Percentiles rank a stretch among this genome's conserved stretches.
phyloP scores from a whole-genome alignment of 2,797 vertebrate genomes.

The Scarus forsteni region DNA sequence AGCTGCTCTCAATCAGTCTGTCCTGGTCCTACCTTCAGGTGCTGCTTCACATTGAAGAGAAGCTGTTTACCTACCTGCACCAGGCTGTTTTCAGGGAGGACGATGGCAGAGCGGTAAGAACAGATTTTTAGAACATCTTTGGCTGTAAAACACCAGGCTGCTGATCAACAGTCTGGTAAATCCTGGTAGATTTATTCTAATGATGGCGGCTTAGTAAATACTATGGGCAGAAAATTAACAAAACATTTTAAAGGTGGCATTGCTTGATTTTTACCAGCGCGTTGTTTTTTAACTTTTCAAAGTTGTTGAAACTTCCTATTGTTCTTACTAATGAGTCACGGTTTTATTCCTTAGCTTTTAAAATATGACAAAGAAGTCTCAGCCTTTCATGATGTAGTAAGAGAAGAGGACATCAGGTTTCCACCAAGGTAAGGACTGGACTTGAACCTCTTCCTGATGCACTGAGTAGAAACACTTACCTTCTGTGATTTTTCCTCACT shows the following conservation, averaged over 20 bases:
- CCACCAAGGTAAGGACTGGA: slow-evolving; percentile 83
- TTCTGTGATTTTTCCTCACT: not conserved
- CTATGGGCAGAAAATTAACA: not conserved
- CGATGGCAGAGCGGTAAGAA: slow-evolving; percentile 82
- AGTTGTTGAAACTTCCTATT: not conserved
- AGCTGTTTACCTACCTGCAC: slow-evolving; percentile 85
- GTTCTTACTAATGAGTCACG: not conserved
- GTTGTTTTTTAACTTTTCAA: slow-evolving; percentile 4
- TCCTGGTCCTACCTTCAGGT: slow-evolving; percentile 67
- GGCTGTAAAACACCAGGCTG: not conserved
- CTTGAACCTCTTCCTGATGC: not conserved
- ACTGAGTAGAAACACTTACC: not conserved
- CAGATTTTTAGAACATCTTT: not conserved
- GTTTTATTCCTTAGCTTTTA: slow-evolving; percentile 76
- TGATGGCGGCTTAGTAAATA: slow-evolving; percentile 21
- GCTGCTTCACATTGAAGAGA: slow-evolving; percentile 86
- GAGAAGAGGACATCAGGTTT: slow-evolving; percentile 86
- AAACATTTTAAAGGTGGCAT: slow-evolving; percentile 1
- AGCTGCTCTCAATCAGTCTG: not conserved
- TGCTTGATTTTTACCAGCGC: not conserved
- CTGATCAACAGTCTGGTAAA: slow-evolving; percentile 19
- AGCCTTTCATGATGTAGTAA: slow-evolving; percentile 80
- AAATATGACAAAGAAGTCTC: slow-evolving; percentile 86
- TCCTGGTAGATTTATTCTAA: slow-evolving; percentile 9
- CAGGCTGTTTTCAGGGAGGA: slow-evolving; percentile 84